Evolutionary conservation across 1,140 invertebrate species (phyloP).

Genomic region (Andrena cerasifolii): DNA sequence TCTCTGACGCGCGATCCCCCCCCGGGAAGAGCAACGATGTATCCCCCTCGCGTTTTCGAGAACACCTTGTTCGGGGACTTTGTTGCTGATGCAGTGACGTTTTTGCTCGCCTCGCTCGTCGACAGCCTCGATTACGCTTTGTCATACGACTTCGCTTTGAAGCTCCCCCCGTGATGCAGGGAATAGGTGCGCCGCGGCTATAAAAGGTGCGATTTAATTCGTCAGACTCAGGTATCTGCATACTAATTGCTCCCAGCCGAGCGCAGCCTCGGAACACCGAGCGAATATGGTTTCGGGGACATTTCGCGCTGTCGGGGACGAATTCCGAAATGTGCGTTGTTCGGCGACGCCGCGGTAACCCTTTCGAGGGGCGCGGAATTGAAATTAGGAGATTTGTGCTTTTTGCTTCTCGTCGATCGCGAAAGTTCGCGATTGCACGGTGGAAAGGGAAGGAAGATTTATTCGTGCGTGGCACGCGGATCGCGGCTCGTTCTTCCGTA

Average conservation of each 20-base stretch:
- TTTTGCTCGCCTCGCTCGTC: constrained; percentile 11
- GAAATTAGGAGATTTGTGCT: constrained; percentile 2
- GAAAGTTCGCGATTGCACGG: background rate
- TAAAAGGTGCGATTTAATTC: constrained; percentile 3
- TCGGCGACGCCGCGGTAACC: background rate
- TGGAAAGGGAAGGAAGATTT: background rate
- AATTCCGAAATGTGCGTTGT: constrained; percentile 15
- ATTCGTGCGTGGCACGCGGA: background rate
- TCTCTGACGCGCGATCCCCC: constrained; percentile 62
- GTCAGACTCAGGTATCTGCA: background rate
- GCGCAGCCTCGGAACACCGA: background rate
- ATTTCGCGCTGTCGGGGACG: background rate
- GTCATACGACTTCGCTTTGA: background rate
- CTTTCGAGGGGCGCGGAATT: background rate
- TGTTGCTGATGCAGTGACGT: constrained; percentile 11
- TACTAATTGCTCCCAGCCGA: constrained; percentile 26
- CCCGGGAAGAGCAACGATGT: constrained; percentile 39
- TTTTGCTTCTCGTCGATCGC: background rate
- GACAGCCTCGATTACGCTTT: background rate
- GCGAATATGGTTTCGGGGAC: constrained; percentile 8
- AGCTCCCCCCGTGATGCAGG: too few species aligned
- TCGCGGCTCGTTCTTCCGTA: constrained; percentile 11
- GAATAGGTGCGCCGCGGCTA: background rate
- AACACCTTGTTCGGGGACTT: constrained; percentile 38
- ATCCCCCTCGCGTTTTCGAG: constrained; percentile 32